Percentiles rank a stretch among this genome's conserved stretches.
Conservation (phyloP, 2,797 vertebrate species). For the Crossoptilon crossoptilon region DNA sequence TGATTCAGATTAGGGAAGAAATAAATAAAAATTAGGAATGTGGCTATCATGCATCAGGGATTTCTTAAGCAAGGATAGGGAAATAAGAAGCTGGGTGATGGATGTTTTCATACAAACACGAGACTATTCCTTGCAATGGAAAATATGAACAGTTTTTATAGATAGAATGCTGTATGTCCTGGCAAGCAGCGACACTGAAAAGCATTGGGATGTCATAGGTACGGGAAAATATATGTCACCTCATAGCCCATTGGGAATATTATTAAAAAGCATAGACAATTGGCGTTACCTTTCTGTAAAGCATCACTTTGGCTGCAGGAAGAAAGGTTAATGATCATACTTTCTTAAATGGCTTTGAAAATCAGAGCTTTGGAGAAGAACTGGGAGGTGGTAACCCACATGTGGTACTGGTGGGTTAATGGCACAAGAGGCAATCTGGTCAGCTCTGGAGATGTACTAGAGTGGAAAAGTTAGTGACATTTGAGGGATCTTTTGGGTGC, state of each 20-base stretch:
- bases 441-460: not conserved
- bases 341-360: conserved; percentile 2
- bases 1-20: not conserved
- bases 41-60: not conserved
- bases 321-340: not conserved
- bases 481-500: not conserved
- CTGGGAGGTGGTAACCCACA: not conserved
- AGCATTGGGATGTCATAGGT: not conserved
- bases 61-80: not conserved
- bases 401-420: not conserved
- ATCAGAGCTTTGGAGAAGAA: not conserved
- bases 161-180: not conserved
- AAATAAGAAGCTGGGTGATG: not conserved
- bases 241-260: no score
- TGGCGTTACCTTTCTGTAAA: not conserved
- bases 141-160: not conserved
- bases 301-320: not conserved
- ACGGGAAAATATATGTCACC: not conserved
- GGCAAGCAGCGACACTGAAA: not conserved
- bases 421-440: not conserved
- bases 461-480: not conserved
- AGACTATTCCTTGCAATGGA: not conserved
- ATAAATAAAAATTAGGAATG: not conserved
- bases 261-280: not conserved
- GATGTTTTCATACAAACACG: not conserved